phyloP scores from a whole-genome alignment of 37 sponge, comb jelly and placozoan genomes.

The Cladorhizidae sp. region DNA sequence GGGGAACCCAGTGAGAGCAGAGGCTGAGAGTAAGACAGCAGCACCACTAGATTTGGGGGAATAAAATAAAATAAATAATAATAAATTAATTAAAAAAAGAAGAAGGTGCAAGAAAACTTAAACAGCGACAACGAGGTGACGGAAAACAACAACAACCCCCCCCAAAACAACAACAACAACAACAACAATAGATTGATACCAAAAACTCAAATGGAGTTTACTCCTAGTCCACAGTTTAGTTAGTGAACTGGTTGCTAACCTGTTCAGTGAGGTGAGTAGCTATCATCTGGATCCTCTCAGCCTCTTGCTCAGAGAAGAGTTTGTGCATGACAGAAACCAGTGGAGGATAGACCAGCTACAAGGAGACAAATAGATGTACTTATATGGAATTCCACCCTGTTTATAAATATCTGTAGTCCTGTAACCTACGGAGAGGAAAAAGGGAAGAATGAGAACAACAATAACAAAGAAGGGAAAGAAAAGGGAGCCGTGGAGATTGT shows the following conservation, averaged over 20 bases:
- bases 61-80: no score
- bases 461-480: neutral
- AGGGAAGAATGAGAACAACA: neutral
- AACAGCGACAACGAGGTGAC: no score
- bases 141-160: neutral
- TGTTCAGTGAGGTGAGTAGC: slow-evolving; percentile 51
- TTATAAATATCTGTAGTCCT: neutral
- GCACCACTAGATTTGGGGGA: no score
- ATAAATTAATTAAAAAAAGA: no score
- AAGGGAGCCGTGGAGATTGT: neutral
- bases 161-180: no score
- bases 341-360: slow-evolving; percentile 40
- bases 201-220: neutral
- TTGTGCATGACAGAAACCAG: slow-evolving; percentile 25
- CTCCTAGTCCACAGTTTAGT: neutral
- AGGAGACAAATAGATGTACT: neutral
- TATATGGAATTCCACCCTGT: neutral
- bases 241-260: slow-evolving; percentile 4
- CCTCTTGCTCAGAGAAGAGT: slow-evolving; percentile 59
- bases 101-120: no score
- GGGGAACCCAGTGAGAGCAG: no score
- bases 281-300: slow-evolving; percentile 30
- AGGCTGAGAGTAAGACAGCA: no score
- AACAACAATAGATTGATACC: neutral
- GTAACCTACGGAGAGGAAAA: no score